Evolutionary conservation across 2,113 vertebrate genomes (phyloP), one percentile per base, ranked within the genome.

Genomic region (Atlantisia rogersi): DNA sequence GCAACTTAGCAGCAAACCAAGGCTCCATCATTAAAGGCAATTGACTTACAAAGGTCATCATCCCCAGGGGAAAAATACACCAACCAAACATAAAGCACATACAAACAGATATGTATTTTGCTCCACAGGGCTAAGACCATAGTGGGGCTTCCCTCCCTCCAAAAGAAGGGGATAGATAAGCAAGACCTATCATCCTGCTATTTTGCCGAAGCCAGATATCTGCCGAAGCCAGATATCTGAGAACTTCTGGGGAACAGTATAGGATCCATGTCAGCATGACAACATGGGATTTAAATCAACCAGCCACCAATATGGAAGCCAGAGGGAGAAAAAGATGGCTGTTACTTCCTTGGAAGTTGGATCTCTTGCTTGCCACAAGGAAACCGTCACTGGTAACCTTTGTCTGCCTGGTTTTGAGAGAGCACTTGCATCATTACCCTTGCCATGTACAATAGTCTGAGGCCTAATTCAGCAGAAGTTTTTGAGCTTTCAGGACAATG

Each of bases 11-110:
- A 79, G 46, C 46, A 78, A 93, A 79, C 35, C n/a, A 67, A 56
- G 15, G 39, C 65, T 89, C 19, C 64, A 86, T 59, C 62, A 82
- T 68, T 89, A 83, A 81, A 84, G 17, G n/a, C 40, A 92, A 92
- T 6, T 86, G 44, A 91, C 40, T 74, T 81, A 53, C 4, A 52
- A 79, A 92, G 65, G 26, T 37, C 18, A 35, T 50, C 26, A 73
- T 48, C 11, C 39, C 56, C 15, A 29, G 31, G 35, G 11, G 10
- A 20, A 12, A 29, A 35, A 14, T 9, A 6, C 50, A 22, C 24
- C 12, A 52, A 52, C 50, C 24, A 26, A 90, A 62, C 24, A 85
- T 64, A 71, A 75, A 42, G 25, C 31, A 59, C 5, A 2, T 12
- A 3, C 5, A 62, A 77, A n/a, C 10, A 90, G 80, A 73, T 39